phyloP scores from a whole-genome alignment of 2,888 invertebrate species.

The Drosophila falleni region DNA sequence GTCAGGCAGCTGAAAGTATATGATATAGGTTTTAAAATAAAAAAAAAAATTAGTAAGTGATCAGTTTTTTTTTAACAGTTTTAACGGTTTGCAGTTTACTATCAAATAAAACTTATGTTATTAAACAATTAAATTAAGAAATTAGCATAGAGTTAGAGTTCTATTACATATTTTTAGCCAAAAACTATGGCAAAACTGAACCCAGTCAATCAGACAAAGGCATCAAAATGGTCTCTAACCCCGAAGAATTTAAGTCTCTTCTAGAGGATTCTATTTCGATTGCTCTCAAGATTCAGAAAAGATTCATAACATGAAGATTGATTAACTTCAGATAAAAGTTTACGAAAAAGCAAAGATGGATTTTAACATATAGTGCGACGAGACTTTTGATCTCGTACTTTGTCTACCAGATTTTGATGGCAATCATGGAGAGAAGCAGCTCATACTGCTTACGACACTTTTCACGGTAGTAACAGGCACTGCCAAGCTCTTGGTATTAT shows the following conservation, averaged over 20 bases:
- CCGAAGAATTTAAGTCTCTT: background rate
- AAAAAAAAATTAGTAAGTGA: background rate
- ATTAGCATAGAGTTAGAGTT: no score
- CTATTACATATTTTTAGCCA: no score
- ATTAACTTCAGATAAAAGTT: background rate
- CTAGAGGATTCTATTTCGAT: background rate
- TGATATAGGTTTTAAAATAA: no score
- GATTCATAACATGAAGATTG: background rate
- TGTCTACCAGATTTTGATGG: background rate
- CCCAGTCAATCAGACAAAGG: background rate
- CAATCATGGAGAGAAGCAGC: background rate
- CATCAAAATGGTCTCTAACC: background rate
- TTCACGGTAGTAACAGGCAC: background rate
- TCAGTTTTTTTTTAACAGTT: background rate
- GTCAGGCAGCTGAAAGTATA: no score
- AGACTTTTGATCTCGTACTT: background rate
- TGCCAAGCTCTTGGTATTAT: background rate
- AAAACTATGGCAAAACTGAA: no score
- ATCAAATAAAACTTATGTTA: no score
- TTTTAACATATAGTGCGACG: background rate
- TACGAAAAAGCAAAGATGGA: background rate
- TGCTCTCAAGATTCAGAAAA: background rate
- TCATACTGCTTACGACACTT: background rate
- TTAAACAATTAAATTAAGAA: no score
- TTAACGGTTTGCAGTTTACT: no score